phyloP scores from a whole-genome alignment of 2,113 vertebrate species.

The Hydrochoerus hydrochaeris region DNA sequence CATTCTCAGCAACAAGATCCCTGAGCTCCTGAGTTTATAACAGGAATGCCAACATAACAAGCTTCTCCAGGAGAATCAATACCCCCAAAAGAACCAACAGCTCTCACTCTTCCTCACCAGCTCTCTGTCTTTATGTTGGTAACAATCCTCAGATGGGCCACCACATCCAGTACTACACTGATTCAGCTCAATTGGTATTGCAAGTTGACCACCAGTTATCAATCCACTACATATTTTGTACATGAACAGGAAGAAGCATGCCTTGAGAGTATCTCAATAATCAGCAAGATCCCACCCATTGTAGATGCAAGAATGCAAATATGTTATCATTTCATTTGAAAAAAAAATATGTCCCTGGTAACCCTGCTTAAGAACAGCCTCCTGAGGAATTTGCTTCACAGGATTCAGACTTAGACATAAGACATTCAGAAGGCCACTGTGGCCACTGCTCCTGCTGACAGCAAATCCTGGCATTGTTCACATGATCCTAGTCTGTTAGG shows the following conservation, averaged over 20 bases:
- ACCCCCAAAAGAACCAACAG: no score
- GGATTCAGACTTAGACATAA: background rate
- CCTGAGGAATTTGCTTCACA: background rate
- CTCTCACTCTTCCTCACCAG: no score
- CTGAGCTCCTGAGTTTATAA: no score
- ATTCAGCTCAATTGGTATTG: no score
- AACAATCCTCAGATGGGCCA: no score
- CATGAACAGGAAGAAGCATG: background rate
- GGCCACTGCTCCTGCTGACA: background rate
- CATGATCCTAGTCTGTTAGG: background rate
- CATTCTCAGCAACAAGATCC: no score
- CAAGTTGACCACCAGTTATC: no score
- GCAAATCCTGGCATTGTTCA: background rate
- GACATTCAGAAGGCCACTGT: background rate
- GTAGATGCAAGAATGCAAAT: background rate
- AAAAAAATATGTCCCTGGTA: background rate
- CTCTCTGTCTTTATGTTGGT: no score
- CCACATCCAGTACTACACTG: no score
- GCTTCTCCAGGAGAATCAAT: no score
- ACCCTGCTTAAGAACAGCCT: background rate
- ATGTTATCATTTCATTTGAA: background rate
- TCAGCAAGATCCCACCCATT: background rate
- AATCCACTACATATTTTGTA: background rate
- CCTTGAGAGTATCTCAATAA: background rate
- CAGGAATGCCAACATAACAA: no score